These are phyloP conservation scores for Bufo bufo DNA, from an alignment of 2,113 vertebrate species.

Conservation along the genomic window DNA sequence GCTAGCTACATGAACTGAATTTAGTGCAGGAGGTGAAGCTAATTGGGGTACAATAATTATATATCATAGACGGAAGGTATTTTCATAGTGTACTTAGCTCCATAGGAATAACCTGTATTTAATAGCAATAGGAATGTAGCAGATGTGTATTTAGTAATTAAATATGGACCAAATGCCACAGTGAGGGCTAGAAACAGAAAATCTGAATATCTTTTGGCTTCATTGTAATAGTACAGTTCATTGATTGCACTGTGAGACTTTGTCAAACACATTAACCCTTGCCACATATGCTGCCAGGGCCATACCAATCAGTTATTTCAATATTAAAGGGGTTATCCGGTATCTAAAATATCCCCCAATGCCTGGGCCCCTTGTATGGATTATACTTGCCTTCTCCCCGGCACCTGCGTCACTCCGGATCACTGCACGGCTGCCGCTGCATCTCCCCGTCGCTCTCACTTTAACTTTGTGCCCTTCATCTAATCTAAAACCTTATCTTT, in stretches of 20 bases:
- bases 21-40: slow-evolving; percentile 14
- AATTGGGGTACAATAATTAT: slow-evolving; percentile 34
- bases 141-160: background rate
- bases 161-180: background rate
- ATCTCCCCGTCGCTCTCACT: too few species aligned
- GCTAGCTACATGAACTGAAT: slow-evolving; percentile 10
- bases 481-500: too few species aligned
- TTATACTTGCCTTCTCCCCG: too few species aligned
- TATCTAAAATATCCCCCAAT: too few species aligned
- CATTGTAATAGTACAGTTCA: background rate
- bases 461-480: too few species aligned
- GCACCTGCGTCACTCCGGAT: too few species aligned
- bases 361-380: too few species aligned
- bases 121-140: background rate
- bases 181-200: slow-evolving; percentile 7
- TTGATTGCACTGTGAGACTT: background rate
- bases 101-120: slow-evolving; percentile 10
- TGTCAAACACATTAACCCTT: background rate
- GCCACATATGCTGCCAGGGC: background rate
- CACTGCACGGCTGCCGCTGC: too few species aligned
- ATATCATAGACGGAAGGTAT: slow-evolving; percentile 1
- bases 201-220: background rate
- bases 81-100: slow-evolving; percentile 23
- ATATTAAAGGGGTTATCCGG: too few species aligned
- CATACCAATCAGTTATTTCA: too few species aligned